phyloP scores from a whole-genome alignment of 2,888 invertebrate genomes.

The Aporophyla nigra region DNA sequence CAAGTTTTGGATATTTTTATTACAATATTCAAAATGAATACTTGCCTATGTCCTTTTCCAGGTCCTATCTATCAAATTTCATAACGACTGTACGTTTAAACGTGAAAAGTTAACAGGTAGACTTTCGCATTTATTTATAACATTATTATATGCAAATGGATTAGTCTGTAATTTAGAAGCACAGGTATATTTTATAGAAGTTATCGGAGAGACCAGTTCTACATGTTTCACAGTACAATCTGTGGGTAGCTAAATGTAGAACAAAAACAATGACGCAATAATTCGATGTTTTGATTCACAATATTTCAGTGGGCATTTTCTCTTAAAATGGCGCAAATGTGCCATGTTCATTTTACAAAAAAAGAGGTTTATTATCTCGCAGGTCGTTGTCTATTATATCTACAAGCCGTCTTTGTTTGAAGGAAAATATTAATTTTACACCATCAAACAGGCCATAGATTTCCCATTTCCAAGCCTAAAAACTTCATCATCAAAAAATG shows the following conservation, averaged over 20 bases:
- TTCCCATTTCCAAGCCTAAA: constrained; percentile 24
- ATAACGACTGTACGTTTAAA: not conserved
- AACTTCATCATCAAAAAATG: constrained; percentile 44
- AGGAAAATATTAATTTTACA: not conserved
- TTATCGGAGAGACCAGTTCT: not conserved
- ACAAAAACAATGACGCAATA: not conserved
- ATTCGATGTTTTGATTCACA: not conserved
- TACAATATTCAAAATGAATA: not conserved
- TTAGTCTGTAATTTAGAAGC: not conserved
- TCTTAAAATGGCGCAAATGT: not conserved
- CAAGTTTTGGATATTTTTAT: not conserved
- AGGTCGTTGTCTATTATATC: not conserved
- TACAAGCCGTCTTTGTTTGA: not conserved
- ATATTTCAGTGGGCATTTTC: not conserved
- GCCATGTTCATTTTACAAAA: no score
- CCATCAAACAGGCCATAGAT: not conserved
- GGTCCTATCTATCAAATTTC: not conserved
- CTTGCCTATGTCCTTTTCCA: not conserved
- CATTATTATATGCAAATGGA: not conserved
- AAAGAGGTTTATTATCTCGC: no score
- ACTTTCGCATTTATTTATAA: not conserved
- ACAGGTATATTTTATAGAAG: not conserved
- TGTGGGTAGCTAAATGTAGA: not conserved
- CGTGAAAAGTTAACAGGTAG: not conserved
- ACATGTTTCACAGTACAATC: not conserved